A percentile compares a stretch with the other conserved stretches of the same genome.
Conservation (phyloP, 2,113 vertebrate species). For the Corynorhinus townsendii region DNA sequence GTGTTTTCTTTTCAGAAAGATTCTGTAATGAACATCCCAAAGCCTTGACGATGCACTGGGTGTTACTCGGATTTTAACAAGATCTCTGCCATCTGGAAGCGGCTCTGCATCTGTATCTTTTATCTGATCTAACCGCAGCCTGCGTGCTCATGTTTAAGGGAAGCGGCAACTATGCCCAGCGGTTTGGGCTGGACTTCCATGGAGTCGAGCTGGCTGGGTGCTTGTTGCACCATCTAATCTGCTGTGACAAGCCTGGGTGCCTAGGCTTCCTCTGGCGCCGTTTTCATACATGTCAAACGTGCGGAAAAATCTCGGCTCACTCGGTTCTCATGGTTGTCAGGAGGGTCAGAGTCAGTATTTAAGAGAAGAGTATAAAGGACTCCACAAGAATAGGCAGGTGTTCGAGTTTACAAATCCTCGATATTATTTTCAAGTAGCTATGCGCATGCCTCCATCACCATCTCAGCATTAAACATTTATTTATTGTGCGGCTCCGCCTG, state of each 20-base stretch:
- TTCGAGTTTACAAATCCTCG: not conserved
- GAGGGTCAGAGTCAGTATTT: not conserved
- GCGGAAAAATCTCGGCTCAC: fast-evolving
- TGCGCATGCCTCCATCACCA: not conserved
- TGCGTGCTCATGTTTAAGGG: not conserved
- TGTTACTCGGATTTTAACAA: constrained; percentile 14
- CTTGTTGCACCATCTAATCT: not conserved
- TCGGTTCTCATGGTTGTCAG: not conserved
- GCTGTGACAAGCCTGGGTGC: not conserved
- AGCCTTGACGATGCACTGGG: not conserved
- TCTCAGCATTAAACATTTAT: not conserved
- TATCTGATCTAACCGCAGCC: not conserved
- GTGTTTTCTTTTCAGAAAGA: not conserved
- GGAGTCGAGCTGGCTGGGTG: fast-evolving
- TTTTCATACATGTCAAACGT: not conserved
- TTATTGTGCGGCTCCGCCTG: not conserved
- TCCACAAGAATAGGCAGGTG: not conserved
- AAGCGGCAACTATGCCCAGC: not conserved
- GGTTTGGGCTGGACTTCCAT: not conserved
- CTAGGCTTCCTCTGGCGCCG: not conserved
- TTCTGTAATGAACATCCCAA: not conserved
- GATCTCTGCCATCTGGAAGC: not conserved
- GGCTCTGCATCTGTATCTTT: not conserved
- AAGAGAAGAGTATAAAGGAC: not conserved
- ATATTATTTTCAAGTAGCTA: not conserved